Evolutionary conservation across 2,113 vertebrate genomes (phyloP), one percentile per base, ranked within the genome.

Genomic region (Mormoops blainvillei): DNA sequence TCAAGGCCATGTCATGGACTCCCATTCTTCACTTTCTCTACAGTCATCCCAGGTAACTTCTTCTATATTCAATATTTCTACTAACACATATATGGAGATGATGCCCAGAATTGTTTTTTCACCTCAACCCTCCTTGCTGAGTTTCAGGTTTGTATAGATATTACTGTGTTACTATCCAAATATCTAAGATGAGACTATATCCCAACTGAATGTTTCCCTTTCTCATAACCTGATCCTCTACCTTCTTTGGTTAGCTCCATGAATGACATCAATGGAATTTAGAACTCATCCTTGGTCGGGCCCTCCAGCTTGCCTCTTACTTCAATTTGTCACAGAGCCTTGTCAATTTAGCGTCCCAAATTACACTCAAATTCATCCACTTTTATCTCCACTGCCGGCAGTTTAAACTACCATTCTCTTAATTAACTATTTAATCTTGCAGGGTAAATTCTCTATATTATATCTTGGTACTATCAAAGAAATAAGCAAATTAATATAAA

Each of bases 391-490:
- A 83, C 7, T 58, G 36, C 48, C 80, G 87, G 80, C n/a, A 89
- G 20, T 68, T 87, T 89, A 74, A 92, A 18, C 13, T 63, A 84
- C 48, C 48, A 94, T 92, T 92, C 90, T 61, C 63, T 43, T 87
- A 71, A 91, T 94, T 93, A 92, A 94, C 48, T 87, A 91, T 70
- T 83, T 89, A 90, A 95, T 26, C 56, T 87, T 84, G 1, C 24
- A 43, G 45, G 31, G 54, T 81, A 41, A 87, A 85, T 91, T 93
- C 82, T 76, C 26, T 33, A 70, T 77, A 12, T 33, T 78, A 15
- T 88, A 58, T 93, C 31, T 22, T 56, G 36, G 20, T 63, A 54
- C 68, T 92, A 50, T 52, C 56, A 81, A 93, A 81, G 45, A 87
- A 96, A 81, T 14, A 80, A 96, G 78, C 9, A 71, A 82, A 52